phyloP scores from a whole-genome alignment of 1,140 invertebrate species.

The Galleria mellonella region DNA sequence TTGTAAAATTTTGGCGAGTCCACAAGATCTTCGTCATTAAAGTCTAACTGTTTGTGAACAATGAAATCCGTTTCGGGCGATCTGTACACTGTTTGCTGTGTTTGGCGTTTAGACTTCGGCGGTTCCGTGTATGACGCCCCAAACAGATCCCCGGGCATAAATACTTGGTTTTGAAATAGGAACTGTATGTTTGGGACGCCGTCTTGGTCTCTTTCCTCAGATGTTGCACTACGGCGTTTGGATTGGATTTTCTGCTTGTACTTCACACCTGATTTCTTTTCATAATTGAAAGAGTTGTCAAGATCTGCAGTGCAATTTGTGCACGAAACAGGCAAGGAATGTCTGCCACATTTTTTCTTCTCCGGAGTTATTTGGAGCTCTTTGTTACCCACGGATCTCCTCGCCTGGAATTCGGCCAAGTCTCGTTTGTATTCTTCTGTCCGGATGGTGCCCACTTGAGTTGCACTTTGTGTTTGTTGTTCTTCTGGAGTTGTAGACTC shows the following conservation, averaged over 20 bases:
- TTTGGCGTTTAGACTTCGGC: slow-evolving; percentile 21
- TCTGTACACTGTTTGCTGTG: slow-evolving; percentile 15
- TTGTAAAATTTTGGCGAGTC: slow-evolving; percentile 50
- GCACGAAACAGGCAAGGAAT: slow-evolving; percentile 60
- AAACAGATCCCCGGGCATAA: slow-evolving; percentile 57
- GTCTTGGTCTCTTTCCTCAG: slow-evolving; percentile 33
- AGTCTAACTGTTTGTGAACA: slow-evolving; percentile 51
- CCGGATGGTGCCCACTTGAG: slow-evolving; percentile 50
- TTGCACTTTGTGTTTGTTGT: slow-evolving; percentile 16
- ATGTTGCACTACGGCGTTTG: slow-evolving; percentile 35
- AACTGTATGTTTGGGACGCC: slow-evolving; percentile 65
- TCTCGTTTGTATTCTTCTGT: slow-evolving; percentile 69
- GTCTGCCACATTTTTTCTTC: slow-evolving; percentile 55
- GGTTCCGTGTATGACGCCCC: slow-evolving; percentile 46
- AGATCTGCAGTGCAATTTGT: slow-evolving; percentile 51
- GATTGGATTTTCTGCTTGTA: slow-evolving; percentile 56
- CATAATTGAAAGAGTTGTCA: slow-evolving; percentile 57
- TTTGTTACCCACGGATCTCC: slow-evolving; percentile 41
- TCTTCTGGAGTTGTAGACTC: slow-evolving; percentile 16
- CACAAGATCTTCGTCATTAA: slow-evolving; percentile 42
- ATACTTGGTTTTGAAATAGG: slow-evolving; percentile 67
- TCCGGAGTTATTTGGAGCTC: slow-evolving; percentile 38
- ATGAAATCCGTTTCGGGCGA: slow-evolving; percentile 38
- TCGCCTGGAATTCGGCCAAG: slow-evolving; percentile 64
- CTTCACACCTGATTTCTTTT: slow-evolving; percentile 60